A percentile compares a stretch with the other conserved stretches of the same genome.
These are phyloP conservation scores for Papilio polytes DNA, from an alignment of 1,140 invertebrate species.

Conservation along the genomic window DNA sequence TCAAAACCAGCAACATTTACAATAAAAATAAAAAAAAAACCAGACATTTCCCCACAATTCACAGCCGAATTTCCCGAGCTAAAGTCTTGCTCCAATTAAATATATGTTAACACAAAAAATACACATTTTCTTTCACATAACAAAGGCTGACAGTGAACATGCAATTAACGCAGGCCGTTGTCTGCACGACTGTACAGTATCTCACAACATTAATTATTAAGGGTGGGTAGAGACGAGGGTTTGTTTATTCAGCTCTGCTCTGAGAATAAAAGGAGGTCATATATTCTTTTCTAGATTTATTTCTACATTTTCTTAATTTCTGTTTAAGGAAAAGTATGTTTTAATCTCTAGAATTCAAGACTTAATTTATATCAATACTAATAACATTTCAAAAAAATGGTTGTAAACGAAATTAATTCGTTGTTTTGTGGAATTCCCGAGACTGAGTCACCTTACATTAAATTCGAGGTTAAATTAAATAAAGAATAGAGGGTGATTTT, in stretches of 20 bases:
- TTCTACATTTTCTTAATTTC: not conserved
- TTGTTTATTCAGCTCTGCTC: not conserved
- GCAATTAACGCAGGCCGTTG: slow-evolving; percentile 9
- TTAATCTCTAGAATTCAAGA: no score
- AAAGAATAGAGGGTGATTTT: not conserved
- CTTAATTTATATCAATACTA: no score
- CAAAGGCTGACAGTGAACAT: slow-evolving; percentile 16
- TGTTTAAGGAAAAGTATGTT: no score
- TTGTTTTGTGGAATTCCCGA: not conserved
- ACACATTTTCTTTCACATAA: not conserved
- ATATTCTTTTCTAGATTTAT: not conserved
- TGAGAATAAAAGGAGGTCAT: not conserved
- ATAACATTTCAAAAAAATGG: no score
- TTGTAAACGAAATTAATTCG: no score
- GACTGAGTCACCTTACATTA: not conserved
- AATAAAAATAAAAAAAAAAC: no score
- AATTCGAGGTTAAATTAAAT: not conserved
- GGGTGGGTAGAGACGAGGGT: not conserved
- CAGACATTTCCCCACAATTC: no score
- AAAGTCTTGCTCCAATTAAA: no score
- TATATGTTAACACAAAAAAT: not conserved
- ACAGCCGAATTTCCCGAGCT: no score
- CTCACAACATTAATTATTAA: slow-evolving; percentile 6
- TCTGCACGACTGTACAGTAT: not conserved
- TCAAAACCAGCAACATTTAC: no score